Percentiles rank a stretch among this genome's conserved stretches.
phyloP scores from a whole-genome alignment of 2,113 vertebrate species.

The Suricata suricatta region DNA sequence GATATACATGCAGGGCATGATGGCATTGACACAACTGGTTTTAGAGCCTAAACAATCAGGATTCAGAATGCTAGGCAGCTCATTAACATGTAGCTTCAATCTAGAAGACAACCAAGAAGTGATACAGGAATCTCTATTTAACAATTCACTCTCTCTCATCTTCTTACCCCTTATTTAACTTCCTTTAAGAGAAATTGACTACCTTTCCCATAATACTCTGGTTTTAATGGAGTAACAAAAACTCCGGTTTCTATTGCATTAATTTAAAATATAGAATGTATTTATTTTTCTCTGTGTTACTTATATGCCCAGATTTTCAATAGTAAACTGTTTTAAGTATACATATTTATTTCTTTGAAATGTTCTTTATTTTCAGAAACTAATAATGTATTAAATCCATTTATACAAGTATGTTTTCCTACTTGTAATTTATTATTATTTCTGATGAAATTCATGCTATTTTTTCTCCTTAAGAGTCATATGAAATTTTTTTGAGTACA shows the following conservation, averaged over 20 bases:
- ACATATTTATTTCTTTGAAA: constrained; percentile 59
- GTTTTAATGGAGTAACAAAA: not conserved
- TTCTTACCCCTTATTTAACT: not conserved
- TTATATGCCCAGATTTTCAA: not conserved
- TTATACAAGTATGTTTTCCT: constrained; percentile 53
- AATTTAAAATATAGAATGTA: not conserved
- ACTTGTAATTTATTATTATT: constrained; percentile 71
- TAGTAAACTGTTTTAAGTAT: constrained; percentile 24
- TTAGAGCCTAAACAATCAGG: not conserved
- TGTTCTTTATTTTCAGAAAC: constrained; percentile 67
- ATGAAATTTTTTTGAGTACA: constrained; percentile 29
- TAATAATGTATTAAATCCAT: constrained; percentile 39
- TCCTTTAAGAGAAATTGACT: not conserved
- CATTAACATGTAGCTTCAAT: not conserved
- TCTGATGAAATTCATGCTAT: constrained; percentile 55
- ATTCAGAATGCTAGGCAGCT: not conserved
- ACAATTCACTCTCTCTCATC: not conserved
- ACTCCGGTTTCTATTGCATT: not conserved
- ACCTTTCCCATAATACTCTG: not conserved
- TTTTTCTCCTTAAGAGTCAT: constrained; percentile 60
- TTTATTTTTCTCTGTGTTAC: constrained; percentile 8
- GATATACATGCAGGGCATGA: accelerated
- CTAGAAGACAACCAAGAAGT: not conserved
- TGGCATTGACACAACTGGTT: not conserved
- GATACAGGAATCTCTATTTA: not conserved